These are phyloP conservation scores for Rhinichthys klamathensis DNA, from an alignment of 2,113 vertebrate species.

Conservation along the genomic window DNA sequence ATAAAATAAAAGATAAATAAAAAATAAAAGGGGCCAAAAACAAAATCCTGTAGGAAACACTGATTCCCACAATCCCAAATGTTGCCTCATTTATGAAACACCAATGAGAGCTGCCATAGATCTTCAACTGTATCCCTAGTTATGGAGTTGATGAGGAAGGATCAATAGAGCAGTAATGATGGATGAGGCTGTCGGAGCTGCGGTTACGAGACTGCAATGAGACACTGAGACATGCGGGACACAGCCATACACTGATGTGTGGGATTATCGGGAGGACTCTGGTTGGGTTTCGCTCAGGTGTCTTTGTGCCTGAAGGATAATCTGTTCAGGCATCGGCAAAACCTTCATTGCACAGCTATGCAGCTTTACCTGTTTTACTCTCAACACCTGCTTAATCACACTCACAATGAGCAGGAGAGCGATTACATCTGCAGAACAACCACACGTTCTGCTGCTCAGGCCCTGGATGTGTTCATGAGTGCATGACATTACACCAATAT, in stretches of 20 bases:
- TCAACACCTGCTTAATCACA: not conserved
- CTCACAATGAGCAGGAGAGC: not conserved
- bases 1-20: not conserved
- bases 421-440: slow-evolving; percentile 11
- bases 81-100: not conserved
- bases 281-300: not conserved
- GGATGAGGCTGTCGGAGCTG: not conserved
- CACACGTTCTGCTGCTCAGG: not conserved
- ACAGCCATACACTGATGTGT: not conserved
- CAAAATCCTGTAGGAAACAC: too few species aligned
- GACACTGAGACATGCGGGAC: slow-evolving; percentile 2
- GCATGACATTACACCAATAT: too few species aligned
- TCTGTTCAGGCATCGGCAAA: slow-evolving; percentile 43
- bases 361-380: slow-evolving; percentile 50
- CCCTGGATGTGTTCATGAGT: not conserved
- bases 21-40: not conserved
- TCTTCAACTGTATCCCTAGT: not conserved
- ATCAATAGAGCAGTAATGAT: not conserved
- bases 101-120: not conserved
- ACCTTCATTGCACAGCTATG: slow-evolving; percentile 41
- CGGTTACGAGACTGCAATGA: not conserved
- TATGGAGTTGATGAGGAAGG: not conserved
- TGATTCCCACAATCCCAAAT: not conserved
- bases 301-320: slow-evolving; percentile 20
- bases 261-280: not conserved